These are phyloP conservation scores for Platycercus adscitus DNA, from an alignment of 2,113 vertebrate species.

Conservation along the genomic window DNA sequence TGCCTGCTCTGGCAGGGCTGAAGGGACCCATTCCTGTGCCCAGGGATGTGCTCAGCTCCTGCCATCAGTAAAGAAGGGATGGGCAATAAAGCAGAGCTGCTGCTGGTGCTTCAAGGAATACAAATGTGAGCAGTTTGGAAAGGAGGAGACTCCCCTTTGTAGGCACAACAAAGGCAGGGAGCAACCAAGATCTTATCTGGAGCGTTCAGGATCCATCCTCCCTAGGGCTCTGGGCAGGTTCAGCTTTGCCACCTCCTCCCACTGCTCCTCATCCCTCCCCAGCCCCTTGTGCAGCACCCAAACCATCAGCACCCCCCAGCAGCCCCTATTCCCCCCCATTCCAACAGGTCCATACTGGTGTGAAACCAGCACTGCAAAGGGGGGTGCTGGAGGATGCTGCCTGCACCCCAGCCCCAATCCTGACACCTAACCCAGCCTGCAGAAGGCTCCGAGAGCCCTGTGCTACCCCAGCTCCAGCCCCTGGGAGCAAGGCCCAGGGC, in stretches of 20 bases:
- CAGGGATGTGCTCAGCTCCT: background rate
- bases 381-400: background rate
- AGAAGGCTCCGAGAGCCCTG: background rate
- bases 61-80: background rate
- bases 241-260: background rate
- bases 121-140: background rate
- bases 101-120: background rate
- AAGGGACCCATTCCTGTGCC: background rate
- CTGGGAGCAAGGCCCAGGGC: background rate
- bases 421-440: accelerated
- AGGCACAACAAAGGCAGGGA: constrained; percentile 20
- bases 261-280: background rate
- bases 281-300: background rate
- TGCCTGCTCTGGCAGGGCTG: background rate
- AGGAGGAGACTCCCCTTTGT: constrained; percentile 5
- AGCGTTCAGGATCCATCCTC: background rate
- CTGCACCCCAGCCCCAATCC: background rate
- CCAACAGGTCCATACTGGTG: background rate
- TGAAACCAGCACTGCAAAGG: background rate
- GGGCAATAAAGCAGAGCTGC: background rate
- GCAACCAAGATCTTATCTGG: constrained; percentile 3
- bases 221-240: background rate
- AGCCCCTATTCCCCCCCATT: background rate
- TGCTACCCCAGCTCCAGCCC: background rate
- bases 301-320: background rate